Conservation (phyloP, 1,140 invertebrate genomes). For the Drosophila sucinea region DNA sequence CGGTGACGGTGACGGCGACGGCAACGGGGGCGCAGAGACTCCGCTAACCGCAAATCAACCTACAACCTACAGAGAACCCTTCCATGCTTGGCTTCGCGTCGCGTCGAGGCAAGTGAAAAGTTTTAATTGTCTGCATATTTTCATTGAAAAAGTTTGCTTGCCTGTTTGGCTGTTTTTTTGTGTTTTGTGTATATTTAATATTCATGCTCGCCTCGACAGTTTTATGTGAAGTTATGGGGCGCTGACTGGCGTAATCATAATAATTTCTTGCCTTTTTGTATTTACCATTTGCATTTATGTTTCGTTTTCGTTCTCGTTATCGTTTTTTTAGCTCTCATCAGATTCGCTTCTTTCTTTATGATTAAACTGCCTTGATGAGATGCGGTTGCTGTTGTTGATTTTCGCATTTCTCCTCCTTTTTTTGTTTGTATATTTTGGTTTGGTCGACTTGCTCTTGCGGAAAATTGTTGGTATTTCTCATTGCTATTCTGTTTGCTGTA, state of each 20-base stretch:
- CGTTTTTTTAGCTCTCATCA: constrained; percentile 17
- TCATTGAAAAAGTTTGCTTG: constrained; percentile 70
- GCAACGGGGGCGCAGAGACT: too few species aligned
- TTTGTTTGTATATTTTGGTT: constrained; percentile 22
- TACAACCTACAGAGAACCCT: constrained; percentile 2
- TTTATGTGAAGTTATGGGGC: constrained; percentile 57
- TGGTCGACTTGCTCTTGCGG: constrained; percentile 40
- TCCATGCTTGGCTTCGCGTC: constrained; percentile 4
- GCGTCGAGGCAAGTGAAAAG: constrained; percentile 67
- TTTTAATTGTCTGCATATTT: constrained; percentile 77
- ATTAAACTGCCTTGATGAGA: constrained; percentile 71
- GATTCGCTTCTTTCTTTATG: constrained; percentile 44
- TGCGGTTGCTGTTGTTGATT: constrained; percentile 37
- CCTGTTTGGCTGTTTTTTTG: not conserved
- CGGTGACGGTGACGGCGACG: not conserved
- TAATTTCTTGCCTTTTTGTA: constrained; percentile 69
- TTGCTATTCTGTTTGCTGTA: not conserved
- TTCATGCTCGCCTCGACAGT: constrained; percentile 45
- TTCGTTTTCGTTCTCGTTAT: constrained; percentile 19
- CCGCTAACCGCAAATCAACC: too few species aligned
- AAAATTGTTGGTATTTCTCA: constrained; percentile 55
- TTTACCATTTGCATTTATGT: constrained; percentile 59
- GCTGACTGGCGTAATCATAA: constrained; percentile 56
- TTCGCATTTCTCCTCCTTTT: not conserved
- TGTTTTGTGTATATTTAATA: constrained; percentile 44